phyloP scores from a whole-genome alignment of 2,888 invertebrate species.

The Chrysolina oricalcia region DNA sequence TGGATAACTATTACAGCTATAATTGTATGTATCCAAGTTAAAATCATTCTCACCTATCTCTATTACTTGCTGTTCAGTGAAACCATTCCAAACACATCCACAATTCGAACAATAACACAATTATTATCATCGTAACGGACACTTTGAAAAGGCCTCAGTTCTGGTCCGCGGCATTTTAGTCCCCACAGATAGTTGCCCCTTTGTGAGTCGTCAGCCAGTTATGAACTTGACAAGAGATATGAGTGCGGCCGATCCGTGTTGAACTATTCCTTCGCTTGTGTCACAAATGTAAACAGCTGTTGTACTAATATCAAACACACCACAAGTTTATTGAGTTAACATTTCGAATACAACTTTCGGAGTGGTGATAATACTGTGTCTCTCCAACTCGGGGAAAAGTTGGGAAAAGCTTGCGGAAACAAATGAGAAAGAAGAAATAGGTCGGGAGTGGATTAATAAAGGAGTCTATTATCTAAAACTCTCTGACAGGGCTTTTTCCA shows the following conservation, averaged over 20 bases:
- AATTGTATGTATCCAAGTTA: too few species aligned
- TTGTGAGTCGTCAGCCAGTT: background rate
- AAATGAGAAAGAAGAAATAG: background rate
- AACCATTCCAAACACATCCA: background rate
- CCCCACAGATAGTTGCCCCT: slow-evolving; percentile 16
- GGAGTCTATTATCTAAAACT: too few species aligned
- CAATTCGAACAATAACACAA: slow-evolving; percentile 19
- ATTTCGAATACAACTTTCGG: background rate
- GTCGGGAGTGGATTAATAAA: too few species aligned
- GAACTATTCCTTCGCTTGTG: background rate
- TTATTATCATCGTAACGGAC: slow-evolving; percentile 35
- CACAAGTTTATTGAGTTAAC: background rate
- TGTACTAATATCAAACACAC: background rate
- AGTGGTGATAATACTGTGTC: background rate
- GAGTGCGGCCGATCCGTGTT: slow-evolving; percentile 7
- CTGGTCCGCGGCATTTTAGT: slow-evolving; percentile 34
- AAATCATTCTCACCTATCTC: background rate
- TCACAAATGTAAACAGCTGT: background rate
- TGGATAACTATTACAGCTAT: too few species aligned
- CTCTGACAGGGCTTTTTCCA: too few species aligned
- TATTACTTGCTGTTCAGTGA: background rate
- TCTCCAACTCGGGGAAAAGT: background rate
- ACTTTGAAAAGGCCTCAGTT: slow-evolving; percentile 35
- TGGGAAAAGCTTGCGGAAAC: background rate
- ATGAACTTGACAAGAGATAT: slow-evolving; percentile 19